Evolutionary conservation across 2,888 invertebrate species (phyloP).

Genomic region (Gryllus longicercus): DNA sequence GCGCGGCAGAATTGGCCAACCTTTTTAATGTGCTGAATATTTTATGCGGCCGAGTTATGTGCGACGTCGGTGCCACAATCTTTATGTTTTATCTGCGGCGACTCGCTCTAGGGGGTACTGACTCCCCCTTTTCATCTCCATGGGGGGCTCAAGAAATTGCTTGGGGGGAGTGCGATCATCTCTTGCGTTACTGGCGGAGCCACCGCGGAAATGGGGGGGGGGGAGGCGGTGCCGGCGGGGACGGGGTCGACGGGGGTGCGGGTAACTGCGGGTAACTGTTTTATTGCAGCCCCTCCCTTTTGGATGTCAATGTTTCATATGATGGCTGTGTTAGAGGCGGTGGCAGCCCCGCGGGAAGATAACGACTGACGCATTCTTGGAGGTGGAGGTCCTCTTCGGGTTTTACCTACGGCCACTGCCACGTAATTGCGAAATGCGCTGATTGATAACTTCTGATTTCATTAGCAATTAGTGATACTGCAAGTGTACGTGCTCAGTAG

Average conservation of each 20-base stretch:
- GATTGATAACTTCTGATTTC: too few relatives aligned
- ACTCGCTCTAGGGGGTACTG: background rate
- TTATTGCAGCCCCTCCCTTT: background rate
- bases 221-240: background rate
- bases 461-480: too few relatives aligned
- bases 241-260: background rate
- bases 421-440: too few relatives aligned
- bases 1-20: background rate
- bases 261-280: constrained; percentile 6
- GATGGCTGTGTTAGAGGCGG: background rate
- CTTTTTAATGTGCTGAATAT: background rate
- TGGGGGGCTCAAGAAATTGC: background rate
- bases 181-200: background rate
- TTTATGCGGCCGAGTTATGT: background rate
- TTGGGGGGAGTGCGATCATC: background rate
- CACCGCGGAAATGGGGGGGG: background rate
- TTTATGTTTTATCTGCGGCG: background rate
- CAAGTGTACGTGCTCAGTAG: too few relatives aligned
- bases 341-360: too few relatives aligned
- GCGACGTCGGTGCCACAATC: background rate
- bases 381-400: too few relatives aligned
- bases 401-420: too few relatives aligned
- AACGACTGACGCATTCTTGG: too few relatives aligned
- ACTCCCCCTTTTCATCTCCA: background rate
- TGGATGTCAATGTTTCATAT: background rate